Percentiles rank a stretch among this genome's conserved stretches.
Conservation (phyloP, 1,140 invertebrate genomes). For the Macrosteles quadrilineatus region DNA sequence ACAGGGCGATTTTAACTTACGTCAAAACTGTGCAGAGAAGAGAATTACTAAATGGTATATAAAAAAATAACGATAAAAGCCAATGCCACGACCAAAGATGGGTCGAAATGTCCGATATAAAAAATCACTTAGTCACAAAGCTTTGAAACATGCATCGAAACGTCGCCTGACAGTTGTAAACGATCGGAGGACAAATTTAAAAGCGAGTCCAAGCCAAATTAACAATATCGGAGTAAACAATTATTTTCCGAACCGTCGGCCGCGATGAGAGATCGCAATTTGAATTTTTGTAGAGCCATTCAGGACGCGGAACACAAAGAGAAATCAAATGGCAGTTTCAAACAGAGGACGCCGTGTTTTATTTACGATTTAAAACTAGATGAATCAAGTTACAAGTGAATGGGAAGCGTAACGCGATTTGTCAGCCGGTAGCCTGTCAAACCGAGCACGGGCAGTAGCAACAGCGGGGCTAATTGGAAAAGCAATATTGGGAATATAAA, state of each 20-base stretch:
- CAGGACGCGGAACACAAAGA: slow-evolving; percentile 16
- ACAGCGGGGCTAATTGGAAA: slow-evolving; percentile 37
- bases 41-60: too few species aligned
- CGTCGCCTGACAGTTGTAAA: background rate
- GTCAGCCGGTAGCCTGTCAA: background rate
- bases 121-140: too few species aligned
- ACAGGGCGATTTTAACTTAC: too few species aligned
- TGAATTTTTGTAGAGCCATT: slow-evolving; percentile 14
- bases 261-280: slow-evolving; percentile 12
- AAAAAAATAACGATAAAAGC: too few species aligned
- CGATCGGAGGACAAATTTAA: slow-evolving; percentile 1
- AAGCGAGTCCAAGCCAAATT: slow-evolving; percentile 11
- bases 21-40: too few species aligned
- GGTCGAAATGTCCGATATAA: too few species aligned
- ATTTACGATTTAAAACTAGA: slow-evolving; percentile 31
- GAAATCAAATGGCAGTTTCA: slow-evolving; percentile 23
- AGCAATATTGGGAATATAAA: slow-evolving; percentile 38
- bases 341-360: slow-evolving; percentile 26
- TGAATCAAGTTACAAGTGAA: slow-evolving; percentile 27
- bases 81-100: too few species aligned
- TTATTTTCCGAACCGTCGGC: slow-evolving; percentile 6
- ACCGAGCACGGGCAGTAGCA: background rate
- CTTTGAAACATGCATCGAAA: too few species aligned
- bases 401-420: slow-evolving; percentile 26
- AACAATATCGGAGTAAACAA: slow-evolving; percentile 24